phyloP scores from a whole-genome alignment of 2,888 invertebrate genomes.

The Megastigmus dorsalis region DNA sequence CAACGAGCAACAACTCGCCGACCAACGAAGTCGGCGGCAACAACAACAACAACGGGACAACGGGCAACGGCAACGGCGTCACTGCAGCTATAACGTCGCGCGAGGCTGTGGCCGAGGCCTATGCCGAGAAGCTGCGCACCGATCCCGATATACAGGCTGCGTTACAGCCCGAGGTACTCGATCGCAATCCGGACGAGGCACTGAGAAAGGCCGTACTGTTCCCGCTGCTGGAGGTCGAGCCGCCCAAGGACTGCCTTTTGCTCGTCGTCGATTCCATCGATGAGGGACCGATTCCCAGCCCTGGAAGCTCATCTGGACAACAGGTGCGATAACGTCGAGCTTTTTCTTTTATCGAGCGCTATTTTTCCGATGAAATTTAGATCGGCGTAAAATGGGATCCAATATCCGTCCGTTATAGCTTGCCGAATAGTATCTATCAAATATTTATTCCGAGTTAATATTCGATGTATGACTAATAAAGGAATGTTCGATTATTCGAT shows the following conservation, averaged over 20 bases:
- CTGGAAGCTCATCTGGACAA: conserved; percentile 21
- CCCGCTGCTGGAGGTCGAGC: conserved; percentile 89
- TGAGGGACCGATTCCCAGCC: conserved; percentile 77
- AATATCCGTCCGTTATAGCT: too few species aligned
- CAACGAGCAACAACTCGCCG: conserved; percentile 72
- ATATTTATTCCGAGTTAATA: too few species aligned
- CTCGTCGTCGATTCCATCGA: conserved; percentile 95
- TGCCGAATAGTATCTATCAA: too few species aligned
- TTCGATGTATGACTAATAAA: too few species aligned
- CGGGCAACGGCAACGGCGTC: conserved; percentile 65
- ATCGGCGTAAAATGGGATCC: too few species aligned
- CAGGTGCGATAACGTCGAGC: conserved; percentile 29
- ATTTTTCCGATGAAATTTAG: too few species aligned
- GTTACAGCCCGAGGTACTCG: conserved; percentile 86
- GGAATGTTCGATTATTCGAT: too few species aligned
- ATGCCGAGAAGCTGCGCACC: conserved; percentile 84
- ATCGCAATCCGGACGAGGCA: conserved; percentile 93
- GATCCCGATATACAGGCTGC: conserved; percentile 90
- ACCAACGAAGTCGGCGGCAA: conserved; percentile 68
- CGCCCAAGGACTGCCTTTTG: conserved; percentile 89
- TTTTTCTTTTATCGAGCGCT: too few species aligned
- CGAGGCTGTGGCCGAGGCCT: conserved; percentile 84
- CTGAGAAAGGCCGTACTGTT: conserved; percentile 91
- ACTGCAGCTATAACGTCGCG: conserved; percentile 78
- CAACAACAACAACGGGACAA: too few species aligned